phyloP scores from a whole-genome alignment of 2,888 invertebrate genomes.

The Suillia variegata region DNA sequence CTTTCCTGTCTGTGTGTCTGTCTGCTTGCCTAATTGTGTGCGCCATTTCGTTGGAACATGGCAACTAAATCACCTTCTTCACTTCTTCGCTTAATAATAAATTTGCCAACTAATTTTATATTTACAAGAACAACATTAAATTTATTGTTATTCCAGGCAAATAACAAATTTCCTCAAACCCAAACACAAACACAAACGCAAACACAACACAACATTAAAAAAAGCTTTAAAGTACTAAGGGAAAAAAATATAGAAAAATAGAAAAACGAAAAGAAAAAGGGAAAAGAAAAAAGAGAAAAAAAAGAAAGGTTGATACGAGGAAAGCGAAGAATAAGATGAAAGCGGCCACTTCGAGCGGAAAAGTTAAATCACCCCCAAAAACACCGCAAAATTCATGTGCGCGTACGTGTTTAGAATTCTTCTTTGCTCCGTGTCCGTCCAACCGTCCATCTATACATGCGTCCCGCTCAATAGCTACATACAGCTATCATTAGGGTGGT shows the following conservation, averaged over 20 bases:
- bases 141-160: not conserved
- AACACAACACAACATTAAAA: not conserved
- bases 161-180: not conserved
- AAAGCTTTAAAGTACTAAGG: not conserved
- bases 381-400: conserved; percentile 38
- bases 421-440: too few species aligned
- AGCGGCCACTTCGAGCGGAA: conserved; percentile 18
- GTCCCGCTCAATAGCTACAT: too few species aligned
- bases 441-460: too few species aligned
- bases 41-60: too few species aligned
- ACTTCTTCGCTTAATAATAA: too few species aligned
- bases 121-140: not conserved
- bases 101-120: too few species aligned
- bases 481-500: not conserved
- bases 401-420: not conserved
- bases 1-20: too few species aligned
- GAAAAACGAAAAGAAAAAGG: not conserved
- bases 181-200: not conserved
- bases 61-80: too few species aligned
- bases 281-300: too few species aligned
- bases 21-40: too few species aligned
- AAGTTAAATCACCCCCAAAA: conserved; percentile 45
- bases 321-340: not conserved
- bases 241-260: not conserved
- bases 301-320: not conserved